Percentiles rank a stretch among this genome's conserved stretches.
phyloP scores from a whole-genome alignment of 2,113 vertebrate species.

The Salvelinus sp. region DNA sequence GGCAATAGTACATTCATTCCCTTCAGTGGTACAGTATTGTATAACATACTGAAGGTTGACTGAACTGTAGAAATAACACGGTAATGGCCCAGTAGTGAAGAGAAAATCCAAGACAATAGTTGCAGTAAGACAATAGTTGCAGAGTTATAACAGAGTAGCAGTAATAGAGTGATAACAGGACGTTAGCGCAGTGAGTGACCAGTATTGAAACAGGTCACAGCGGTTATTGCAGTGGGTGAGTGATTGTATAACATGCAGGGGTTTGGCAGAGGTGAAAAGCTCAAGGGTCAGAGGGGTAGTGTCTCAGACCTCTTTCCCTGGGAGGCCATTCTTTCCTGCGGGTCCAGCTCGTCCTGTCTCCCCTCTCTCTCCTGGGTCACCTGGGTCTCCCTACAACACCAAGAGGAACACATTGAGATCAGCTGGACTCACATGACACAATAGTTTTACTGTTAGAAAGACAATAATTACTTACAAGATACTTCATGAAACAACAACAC shows the following conservation, averaged over 20 bases:
- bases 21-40: too few relatives aligned
- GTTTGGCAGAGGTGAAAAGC: neutral
- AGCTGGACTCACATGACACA: neutral
- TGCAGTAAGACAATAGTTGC: too few relatives aligned
- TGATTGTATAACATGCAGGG: neutral
- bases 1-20: too few relatives aligned
- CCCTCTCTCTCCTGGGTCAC: constrained; percentile 82
- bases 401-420: neutral
- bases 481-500: neutral
- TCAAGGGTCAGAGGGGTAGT: neutral
- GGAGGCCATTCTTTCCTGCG: constrained; percentile 75
- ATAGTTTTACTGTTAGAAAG: neutral
- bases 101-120: too few relatives aligned
- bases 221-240: neutral
- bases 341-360: constrained; percentile 83
- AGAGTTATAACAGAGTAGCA: too few relatives aligned
- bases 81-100: too few relatives aligned
- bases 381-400: constrained; percentile 77
- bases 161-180: too few relatives aligned
- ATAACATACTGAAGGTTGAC: too few relatives aligned
- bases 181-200: too few relatives aligned
- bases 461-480: too few relatives aligned
- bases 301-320: constrained; percentile 84
- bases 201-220: too few relatives aligned
- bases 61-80: too few relatives aligned